Percentiles rank a stretch among this genome's conserved stretches.
Evolutionary conservation across 2,888 invertebrate species (phyloP).

Genomic region (Alentia gelatinosa): DNA sequence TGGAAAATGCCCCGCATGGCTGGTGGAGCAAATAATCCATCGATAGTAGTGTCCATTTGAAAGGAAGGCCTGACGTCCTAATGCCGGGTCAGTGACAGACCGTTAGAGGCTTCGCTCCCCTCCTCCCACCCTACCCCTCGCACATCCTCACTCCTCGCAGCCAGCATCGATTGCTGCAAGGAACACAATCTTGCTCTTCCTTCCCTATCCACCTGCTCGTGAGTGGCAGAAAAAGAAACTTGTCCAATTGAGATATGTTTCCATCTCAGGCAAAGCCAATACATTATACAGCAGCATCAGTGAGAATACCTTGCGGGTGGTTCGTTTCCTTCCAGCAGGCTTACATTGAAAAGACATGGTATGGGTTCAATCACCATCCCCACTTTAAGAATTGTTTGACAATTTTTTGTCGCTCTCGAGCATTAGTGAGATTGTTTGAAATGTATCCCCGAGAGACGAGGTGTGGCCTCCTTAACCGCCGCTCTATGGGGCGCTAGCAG

Average conservation of each 20-base stretch:
- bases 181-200: background rate
- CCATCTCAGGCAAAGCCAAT: too few relatives aligned
- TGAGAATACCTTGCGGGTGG: too few relatives aligned
- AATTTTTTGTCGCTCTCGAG: background rate
- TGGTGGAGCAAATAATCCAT: conserved; percentile 10
- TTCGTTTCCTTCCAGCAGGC: too few relatives aligned
- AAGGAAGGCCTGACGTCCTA: background rate
- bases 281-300: too few relatives aligned
- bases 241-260: background rate
- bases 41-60: conserved; percentile 11
- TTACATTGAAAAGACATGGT: too few relatives aligned
- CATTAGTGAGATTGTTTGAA: background rate
- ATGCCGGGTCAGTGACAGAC: conserved; percentile 16
- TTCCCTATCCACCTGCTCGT: background rate
- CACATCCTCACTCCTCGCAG: background rate
- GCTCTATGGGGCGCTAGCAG: background rate
- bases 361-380: too few relatives aligned
- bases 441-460: background rate
- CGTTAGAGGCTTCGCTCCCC: background rate
- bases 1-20: conserved; percentile 22
- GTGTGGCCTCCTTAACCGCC: background rate
- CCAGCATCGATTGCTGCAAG: background rate
- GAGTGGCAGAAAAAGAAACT: background rate
- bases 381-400: background rate
- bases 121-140: background rate